Evolutionary conservation across 2,888 invertebrate genomes (phyloP), one percentile per base, ranked within the genome.

Genomic region (Melangyna quadrimaculata): DNA sequence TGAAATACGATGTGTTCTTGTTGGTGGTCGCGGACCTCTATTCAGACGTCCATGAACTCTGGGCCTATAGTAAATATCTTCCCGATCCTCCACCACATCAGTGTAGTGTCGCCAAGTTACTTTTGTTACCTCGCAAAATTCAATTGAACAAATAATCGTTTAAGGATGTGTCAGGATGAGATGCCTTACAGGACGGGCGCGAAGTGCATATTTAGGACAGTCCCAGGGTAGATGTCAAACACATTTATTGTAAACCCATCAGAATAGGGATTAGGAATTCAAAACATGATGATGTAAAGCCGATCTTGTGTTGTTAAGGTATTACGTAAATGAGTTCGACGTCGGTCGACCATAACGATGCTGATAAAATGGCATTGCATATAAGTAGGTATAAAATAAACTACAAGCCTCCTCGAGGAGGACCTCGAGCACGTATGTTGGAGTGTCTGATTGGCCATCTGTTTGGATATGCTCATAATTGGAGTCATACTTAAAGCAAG

Each of bases 211-310:
- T 77, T 80, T 80, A 80, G 80, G 73, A 80, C 77, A 72, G 57
- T 22, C 57, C 12, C 35, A 35, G 81, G 81, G 77, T 73, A 81
- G 73, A 86, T 81, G 86, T 78, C 86, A 86, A 86, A 86, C 69
- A 45, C 86, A 86, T 86, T 86, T 86, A 86, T 86, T 86, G 86
- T 81, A 86, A 86, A 45, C 81, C 77, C 72, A 73, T 86, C 86
- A 69, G 86, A 80, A 86, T 78, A 37, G 86, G 86, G 86, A 86
- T 86, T 86, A 86, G 86, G 86, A 86, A 86, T 81, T 81, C 81
- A 86, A 86, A 86, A 81, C 80, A 86, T 74, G 86, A 78, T 86
- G 86, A 86, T 80, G 86, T 86, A 81, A 86, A 86, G 86, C 86
- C 86, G 86, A 81, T 86, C 73, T 78, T 43, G 86, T 63, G 69